These are phyloP conservation scores for Lepas anatifera DNA, from an alignment of 2,888 invertebrate species.

Conservation along the genomic window DNA sequence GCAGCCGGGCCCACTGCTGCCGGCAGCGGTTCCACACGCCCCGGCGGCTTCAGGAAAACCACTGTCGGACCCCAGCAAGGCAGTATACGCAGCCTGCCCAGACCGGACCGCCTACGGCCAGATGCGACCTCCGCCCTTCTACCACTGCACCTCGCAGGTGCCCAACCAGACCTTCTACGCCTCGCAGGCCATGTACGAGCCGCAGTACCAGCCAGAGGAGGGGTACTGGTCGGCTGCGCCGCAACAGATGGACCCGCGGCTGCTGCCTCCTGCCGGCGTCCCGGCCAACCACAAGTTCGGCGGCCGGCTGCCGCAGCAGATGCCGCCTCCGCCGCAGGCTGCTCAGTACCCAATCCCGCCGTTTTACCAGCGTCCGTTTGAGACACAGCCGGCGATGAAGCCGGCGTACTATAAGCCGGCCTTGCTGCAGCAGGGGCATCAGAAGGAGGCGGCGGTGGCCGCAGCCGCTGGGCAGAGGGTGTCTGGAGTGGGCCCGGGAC, in stretches of 20 bases:
- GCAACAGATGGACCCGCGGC: neutral
- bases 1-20: no score
- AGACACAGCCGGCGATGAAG: neutral
- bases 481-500: no score
- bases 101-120: neutral
- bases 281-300: neutral
- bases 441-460: neutral
- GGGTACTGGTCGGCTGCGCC: neutral
- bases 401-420: neutral
- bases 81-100: neutral
- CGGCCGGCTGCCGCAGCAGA: neutral
- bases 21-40: no score
- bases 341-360: neutral
- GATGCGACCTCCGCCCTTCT: neutral
- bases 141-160: constrained; percentile 7
- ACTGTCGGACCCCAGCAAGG: neutral
- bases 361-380: neutral
- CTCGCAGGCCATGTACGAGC: constrained; percentile 6
- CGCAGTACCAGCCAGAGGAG: constrained; percentile 7
- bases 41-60: neutral
- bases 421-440: neutral
- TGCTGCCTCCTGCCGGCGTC: neutral
- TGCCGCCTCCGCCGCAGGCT: neutral
- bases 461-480: no score
- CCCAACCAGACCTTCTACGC: neutral